A percentile compares a stretch with the other conserved stretches of the same genome.
Evolutionary conservation across 2,888 invertebrate species (phyloP).

Genomic region (Tetragonula carbonaria): DNA sequence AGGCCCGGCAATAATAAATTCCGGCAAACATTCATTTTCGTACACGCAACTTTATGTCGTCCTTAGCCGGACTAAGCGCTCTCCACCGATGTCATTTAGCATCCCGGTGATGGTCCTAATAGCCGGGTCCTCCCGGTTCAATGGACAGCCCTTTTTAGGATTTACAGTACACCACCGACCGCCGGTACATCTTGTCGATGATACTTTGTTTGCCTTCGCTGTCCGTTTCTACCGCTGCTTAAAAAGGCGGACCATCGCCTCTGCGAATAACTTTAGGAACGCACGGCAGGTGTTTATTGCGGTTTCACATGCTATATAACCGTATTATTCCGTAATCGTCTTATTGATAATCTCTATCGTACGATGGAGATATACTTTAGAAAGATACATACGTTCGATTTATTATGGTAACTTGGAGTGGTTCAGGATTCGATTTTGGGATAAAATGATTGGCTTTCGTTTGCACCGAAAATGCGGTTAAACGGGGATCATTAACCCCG

Average conservation of each 20-base stretch:
- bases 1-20: slow-evolving; percentile 83
- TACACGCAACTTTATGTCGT: slow-evolving; percentile 83
- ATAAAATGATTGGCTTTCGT: too few species aligned
- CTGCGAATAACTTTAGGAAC: slow-evolving; percentile 25
- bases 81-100: slow-evolving; percentile 82
- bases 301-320: not conserved
- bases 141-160: slow-evolving; percentile 69
- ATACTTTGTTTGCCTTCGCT: slow-evolving; percentile 55
- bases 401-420: not conserved
- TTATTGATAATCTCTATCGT: too few species aligned
- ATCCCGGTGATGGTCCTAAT: slow-evolving; percentile 82
- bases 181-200: slow-evolving; percentile 63
- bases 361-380: not conserved
- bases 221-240: slow-evolving; percentile 6
- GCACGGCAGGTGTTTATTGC: slow-evolving; percentile 9
- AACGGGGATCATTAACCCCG: too few species aligned
- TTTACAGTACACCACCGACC: slow-evolving; percentile 64
- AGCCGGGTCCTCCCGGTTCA: slow-evolving; percentile 71
- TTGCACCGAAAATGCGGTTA: too few species aligned
- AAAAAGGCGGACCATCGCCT: not conserved
- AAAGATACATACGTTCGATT: not conserved
- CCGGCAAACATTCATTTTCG: slow-evolving; percentile 84
- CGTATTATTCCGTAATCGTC: not conserved
- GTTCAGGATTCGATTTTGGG: too few species aligned
- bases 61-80: slow-evolving; percentile 82